These are phyloP conservation scores for Amyelois transitella DNA, from an alignment of 1,140 invertebrate genomes.

Conservation along the genomic window DNA sequence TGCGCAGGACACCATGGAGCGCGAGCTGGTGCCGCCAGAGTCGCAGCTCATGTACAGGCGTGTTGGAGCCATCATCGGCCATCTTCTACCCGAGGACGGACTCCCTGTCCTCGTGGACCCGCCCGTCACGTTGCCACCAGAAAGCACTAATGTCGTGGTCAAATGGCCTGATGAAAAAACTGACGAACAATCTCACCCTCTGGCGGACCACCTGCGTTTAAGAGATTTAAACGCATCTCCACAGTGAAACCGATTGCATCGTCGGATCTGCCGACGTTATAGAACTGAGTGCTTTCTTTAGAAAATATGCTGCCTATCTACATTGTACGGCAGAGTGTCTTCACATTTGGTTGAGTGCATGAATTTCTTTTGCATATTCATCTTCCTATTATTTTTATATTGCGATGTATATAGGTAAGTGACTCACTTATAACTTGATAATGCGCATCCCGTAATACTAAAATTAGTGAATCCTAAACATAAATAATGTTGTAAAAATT, in stretches of 20 bases:
- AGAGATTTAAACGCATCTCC: constrained; percentile 49
- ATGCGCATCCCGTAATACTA: constrained; percentile 20
- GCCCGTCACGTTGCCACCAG: constrained; percentile 54
- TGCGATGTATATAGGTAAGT: constrained; percentile 42
- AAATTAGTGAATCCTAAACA: background rate
- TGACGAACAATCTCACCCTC: constrained; percentile 37
- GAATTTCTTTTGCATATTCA: constrained; percentile 16
- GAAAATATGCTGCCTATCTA: constrained; percentile 38
- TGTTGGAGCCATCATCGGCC: constrained; percentile 50
- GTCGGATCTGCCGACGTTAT: constrained; percentile 28
- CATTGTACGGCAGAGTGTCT: constrained; percentile 36
- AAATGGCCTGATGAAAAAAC: constrained; percentile 52
- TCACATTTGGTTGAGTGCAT: constrained; percentile 34
- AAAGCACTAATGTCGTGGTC: constrained; percentile 41
- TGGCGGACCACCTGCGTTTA: constrained; percentile 49
- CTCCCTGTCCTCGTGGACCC: constrained; percentile 64
- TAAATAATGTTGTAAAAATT: background rate
- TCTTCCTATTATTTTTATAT: constrained; percentile 9
- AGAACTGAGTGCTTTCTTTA: constrained; percentile 51
- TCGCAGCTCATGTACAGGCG: constrained; percentile 45
- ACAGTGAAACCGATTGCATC: constrained; percentile 37
- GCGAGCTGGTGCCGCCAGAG: constrained; percentile 13
- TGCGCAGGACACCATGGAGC: constrained; percentile 19
- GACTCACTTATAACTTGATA: constrained; percentile 21
- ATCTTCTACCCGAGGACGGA: constrained; percentile 64